Evolutionary conservation across 2,888 invertebrate species (phyloP).

Genomic region (Athalia cordata): DNA sequence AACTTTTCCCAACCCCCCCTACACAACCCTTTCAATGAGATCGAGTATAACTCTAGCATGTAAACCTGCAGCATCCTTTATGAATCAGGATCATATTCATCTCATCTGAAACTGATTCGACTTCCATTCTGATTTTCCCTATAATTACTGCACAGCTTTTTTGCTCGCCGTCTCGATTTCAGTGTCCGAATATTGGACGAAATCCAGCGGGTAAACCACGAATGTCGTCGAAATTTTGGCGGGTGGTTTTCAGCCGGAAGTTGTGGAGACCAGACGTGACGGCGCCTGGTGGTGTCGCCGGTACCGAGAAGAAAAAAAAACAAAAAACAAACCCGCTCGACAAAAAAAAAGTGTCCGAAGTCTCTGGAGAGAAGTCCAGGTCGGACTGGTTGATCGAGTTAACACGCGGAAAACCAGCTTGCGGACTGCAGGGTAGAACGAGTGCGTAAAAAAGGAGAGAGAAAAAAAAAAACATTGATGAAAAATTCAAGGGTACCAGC

Average conservation of each 20-base stretch:
- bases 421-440: neutral
- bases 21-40: neutral
- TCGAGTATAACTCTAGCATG: neutral
- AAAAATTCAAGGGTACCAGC: conserved; percentile 4
- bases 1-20: neutral
- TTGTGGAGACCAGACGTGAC: neutral
- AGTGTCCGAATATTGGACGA: no score
- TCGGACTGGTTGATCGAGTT: conserved; percentile 2
- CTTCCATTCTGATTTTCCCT: no score
- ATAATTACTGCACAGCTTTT: no score
- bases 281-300: neutral
- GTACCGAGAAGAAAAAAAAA: no score
- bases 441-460: no score
- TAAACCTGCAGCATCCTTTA: neutral
- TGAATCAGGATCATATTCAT: no score
- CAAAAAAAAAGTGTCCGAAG: neutral
- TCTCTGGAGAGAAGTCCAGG: conserved; percentile 9
- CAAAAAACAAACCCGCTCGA: neutral
- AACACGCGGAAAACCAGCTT: neutral
- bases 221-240: neutral
- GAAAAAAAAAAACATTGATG: neutral
- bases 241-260: neutral
- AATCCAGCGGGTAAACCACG: no score
- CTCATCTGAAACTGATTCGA: no score
- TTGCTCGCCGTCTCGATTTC: no score